These are phyloP conservation scores for Poeciliopsis occidentalis DNA, from an alignment of 2,113 vertebrate genomes.

Conservation along the genomic window DNA sequence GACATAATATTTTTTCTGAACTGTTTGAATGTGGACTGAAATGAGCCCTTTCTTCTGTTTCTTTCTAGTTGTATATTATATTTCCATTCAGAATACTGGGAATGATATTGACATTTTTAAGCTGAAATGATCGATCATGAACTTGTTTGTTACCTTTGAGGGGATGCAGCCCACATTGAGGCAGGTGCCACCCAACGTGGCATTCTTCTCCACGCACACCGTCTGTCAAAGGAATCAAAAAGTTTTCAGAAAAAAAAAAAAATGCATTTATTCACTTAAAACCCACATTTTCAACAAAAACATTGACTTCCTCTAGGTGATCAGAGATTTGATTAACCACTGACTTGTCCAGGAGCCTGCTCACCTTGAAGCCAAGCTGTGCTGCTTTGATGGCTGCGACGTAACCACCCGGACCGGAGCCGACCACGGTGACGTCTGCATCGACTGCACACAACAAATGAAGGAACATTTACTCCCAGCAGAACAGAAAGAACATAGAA, in stretches of 20 bases:
- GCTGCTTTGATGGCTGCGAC: constrained; percentile 98
- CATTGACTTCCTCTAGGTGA: neutral
- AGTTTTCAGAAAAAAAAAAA: neutral
- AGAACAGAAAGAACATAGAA: neutral
- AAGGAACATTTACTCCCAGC: neutral
- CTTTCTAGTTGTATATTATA: neutral
- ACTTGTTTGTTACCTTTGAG: constrained; percentile 86
- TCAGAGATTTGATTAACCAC: neutral
- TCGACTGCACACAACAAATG: constrained; percentile 81
- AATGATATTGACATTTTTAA: neutral
- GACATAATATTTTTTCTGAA: no score
- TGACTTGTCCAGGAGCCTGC: neutral
- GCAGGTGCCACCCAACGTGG: constrained; percentile 93
- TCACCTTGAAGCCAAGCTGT: constrained; percentile 97
- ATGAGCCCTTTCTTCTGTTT: no score
- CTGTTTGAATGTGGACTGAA: no score
- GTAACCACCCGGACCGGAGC: constrained; percentile 96
- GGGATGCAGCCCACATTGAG: constrained; percentile 99
- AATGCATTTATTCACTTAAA: neutral
- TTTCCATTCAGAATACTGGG: neutral
- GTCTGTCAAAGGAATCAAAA: constrained; percentile 77
- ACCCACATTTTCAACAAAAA: neutral
- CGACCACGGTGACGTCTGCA: constrained; percentile 94
- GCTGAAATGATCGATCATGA: neutral
- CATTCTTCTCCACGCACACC: constrained; percentile 95